These are phyloP conservation scores for Clupea harengus DNA, from an alignment of 2,113 vertebrate genomes.

Conservation along the genomic window DNA sequence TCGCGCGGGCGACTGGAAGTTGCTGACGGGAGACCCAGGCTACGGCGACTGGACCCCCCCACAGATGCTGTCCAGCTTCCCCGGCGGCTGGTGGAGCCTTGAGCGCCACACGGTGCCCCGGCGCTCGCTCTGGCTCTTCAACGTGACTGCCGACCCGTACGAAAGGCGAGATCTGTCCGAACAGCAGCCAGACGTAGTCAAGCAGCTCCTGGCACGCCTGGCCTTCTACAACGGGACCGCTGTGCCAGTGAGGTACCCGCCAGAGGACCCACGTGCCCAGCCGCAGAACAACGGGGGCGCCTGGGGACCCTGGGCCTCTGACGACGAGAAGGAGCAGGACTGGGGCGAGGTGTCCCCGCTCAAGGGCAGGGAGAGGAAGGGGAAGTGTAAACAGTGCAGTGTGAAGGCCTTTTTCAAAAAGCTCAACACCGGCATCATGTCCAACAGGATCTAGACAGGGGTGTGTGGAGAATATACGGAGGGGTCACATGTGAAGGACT, in stretches of 20 bases:
- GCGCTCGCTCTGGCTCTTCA: constrained; percentile 92
- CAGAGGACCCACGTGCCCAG: constrained; percentile 88
- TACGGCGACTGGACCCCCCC: constrained; percentile 95
- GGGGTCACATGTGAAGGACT: not conserved
- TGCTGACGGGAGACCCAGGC: constrained; percentile 92
- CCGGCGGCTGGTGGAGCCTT: constrained; percentile 90
- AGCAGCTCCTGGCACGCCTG: constrained; percentile 80
- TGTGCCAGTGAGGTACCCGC: constrained; percentile 90
- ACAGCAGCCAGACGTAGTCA: constrained; percentile 85
- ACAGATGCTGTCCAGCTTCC: constrained; percentile 85
- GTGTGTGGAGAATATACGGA: not conserved
- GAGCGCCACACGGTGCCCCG: constrained; percentile 77
- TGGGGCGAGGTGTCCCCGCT: constrained; percentile 61
- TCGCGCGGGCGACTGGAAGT: constrained; percentile 91
- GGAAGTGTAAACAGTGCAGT: constrained; percentile 82
- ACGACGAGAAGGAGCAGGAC: constrained; percentile 76
- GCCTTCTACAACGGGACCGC: constrained; percentile 87
- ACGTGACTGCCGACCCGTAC: constrained; percentile 88
- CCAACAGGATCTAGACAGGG: constrained; percentile 81
- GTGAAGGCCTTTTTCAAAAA: constrained; percentile 88
- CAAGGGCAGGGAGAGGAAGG: constrained; percentile 71
- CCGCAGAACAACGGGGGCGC: constrained; percentile 89
- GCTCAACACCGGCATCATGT: constrained; percentile 90
- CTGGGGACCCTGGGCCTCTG: constrained; percentile 92
- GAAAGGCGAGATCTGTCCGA: constrained; percentile 85